Percentiles rank a stretch among this genome's conserved stretches.
phyloP scores from a whole-genome alignment of 2,113 vertebrate species.

The Pardalotus punctatus region DNA sequence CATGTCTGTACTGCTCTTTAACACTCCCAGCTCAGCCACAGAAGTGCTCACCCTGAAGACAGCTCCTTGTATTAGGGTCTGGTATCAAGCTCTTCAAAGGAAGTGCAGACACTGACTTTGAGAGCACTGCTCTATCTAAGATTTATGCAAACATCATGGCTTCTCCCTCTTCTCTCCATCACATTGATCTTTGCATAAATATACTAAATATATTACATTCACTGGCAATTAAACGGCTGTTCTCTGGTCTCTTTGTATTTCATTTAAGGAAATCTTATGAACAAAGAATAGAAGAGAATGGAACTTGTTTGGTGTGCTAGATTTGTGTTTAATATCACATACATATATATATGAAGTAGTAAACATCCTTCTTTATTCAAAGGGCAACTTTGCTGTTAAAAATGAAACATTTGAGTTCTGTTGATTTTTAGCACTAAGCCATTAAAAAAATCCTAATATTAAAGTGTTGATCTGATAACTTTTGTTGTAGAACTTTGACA shows the following conservation, averaged over 20 bases:
- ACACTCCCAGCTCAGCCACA: neutral
- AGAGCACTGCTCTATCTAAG: neutral
- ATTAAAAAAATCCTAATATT: neutral
- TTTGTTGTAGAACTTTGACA: neutral
- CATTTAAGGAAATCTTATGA: neutral
- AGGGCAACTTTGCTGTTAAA: neutral
- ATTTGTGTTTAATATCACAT: neutral
- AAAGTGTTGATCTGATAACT: neutral
- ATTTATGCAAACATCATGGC: neutral
- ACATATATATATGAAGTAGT: neutral
- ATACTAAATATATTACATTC: neutral
- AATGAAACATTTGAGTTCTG: neutral
- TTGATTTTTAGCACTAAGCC: neutral
- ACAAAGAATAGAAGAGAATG: neutral
- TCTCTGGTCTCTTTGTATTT: neutral
- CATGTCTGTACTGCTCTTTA: neutral
- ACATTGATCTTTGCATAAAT: neutral
- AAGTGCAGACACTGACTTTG: neutral
- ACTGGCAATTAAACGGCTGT: neutral
- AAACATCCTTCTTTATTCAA: neutral
- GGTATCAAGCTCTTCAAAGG: neutral
- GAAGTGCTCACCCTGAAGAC: neutral
- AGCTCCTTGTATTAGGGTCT: neutral
- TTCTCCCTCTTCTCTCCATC: neutral
- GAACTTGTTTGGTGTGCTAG: neutral